Base-by-base conservation (phyloP, 1,140 invertebrate genomes). In the Eueides isabella region DNA sequence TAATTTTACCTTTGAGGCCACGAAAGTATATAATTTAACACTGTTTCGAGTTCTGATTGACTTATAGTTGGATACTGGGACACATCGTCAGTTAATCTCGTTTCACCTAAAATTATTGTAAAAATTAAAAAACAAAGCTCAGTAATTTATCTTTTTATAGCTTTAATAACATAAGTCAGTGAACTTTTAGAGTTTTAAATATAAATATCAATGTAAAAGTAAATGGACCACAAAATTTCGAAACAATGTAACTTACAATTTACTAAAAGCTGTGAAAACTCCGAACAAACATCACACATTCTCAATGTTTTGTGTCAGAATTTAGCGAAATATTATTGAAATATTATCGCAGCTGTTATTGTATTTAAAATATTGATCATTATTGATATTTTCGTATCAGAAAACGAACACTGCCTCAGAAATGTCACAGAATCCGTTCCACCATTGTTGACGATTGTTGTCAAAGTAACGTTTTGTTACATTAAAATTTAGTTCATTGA, bases 221-320 rank as follows among this genome's bases (percentile, higher is more conserved):
- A 84, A 84, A 81, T 83, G 77, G 77, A 74, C 75, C 76, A 78
- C 69, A 81, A 84, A 85, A 86, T 88, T 89, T 90, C 82, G 88
- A 92, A 93, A 93, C 88, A 89, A 93, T 89, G 90, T 90, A 88
- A 94, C 96, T 96, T 95, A 96, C 96, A 96, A 88, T 96, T 95
- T 87, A 96, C 93, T 92, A 96, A 94, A 93, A 96, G 95, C 93
- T 96, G 95, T 90, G 96, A 94, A 94, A 96, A 96, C 91, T 96
- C 96, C 79, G 95, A 95, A 94, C 96, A 96, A 94, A 96, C 95
- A 95, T 96, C 96, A 94, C 96, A 96, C 96, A 96, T 96, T 94
- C 94, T 94, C 86, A 83, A 84, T 71, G 82, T 82, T 92, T 92
- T 90, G 76, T 71, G 67, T 83, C 70, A 85, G 86, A 77, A 77